phyloP scores from a whole-genome alignment of 1,140 invertebrate species.

The Ridgeia piscesae region DNA sequence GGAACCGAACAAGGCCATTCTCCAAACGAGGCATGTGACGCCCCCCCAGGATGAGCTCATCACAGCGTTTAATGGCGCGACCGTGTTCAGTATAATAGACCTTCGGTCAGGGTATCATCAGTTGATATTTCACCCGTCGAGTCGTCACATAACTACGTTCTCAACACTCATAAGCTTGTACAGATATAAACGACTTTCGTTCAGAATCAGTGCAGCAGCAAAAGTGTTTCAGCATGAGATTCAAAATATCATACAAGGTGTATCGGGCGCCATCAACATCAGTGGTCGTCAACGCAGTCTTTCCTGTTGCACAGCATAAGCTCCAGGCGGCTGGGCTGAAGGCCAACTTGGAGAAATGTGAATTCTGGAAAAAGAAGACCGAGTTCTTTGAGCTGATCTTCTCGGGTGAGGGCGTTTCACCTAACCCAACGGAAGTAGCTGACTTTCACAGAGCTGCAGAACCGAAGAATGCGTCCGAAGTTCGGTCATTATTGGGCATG shows the following conservation, averaged over 20 bases:
- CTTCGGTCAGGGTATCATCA: constrained; percentile 2
- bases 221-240: neutral
- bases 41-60: too few relatives aligned
- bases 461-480: too few relatives aligned
- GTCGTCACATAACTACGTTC: neutral
- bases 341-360: too few relatives aligned
- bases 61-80: too few relatives aligned
- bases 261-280: neutral
- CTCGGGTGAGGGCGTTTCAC: too few relatives aligned
- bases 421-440: too few relatives aligned
- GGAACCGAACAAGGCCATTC: constrained; percentile 39
- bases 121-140: constrained; percentile 1
- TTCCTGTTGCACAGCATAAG: neutral
- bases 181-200: constrained; percentile 2
- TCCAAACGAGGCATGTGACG: too few relatives aligned
- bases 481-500: constrained; percentile 34
- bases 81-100: constrained; percentile 2
- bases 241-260: neutral
- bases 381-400: too few relatives aligned
- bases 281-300: neutral
- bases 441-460: too few relatives aligned
- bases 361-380: too few relatives aligned
- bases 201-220: neutral
- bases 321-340: constrained; percentile 38
- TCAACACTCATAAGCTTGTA: neutral